phyloP scores from a whole-genome alignment of 2,113 vertebrate species.

The Onychorhynchus coronatus region DNA sequence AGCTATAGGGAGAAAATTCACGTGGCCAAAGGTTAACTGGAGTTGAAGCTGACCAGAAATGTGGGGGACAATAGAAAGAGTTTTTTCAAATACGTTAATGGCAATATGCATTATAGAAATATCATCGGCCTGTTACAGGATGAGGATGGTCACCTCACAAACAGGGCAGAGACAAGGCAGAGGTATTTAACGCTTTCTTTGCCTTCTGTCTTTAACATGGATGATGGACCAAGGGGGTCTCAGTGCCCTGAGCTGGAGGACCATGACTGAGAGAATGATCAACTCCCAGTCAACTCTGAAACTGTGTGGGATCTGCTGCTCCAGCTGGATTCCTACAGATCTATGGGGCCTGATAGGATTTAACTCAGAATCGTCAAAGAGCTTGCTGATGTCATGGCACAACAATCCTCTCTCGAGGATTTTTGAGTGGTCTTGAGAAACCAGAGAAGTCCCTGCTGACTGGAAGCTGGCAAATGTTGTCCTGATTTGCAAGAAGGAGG shows the following conservation, averaged over 20 bases:
- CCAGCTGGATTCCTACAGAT: neutral
- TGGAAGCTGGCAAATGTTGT: neutral
- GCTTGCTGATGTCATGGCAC: neutral
- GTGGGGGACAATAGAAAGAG: neutral
- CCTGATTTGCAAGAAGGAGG: neutral
- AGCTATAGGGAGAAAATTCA: neutral
- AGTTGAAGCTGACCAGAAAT: neutral
- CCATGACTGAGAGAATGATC: neutral
- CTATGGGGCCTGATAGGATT: neutral
- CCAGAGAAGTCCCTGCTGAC: neutral
- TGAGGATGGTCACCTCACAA: neutral
- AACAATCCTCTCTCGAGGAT: neutral
- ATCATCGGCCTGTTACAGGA: neutral
- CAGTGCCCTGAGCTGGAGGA: neutral
- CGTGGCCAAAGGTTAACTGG: neutral
- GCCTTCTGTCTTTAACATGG: neutral
- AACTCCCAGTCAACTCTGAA: neutral
- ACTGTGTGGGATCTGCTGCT: neutral
- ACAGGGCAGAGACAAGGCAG: neutral
- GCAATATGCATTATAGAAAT: neutral
- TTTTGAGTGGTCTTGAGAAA: neutral
- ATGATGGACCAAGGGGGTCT: neutral
- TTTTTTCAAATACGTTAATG: neutral
- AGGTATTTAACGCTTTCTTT: neutral
- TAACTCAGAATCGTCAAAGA: neutral